Evolutionary conservation across 2,113 vertebrate species (phyloP), one percentile per base, ranked within the genome.

Genomic region (Silurus meridionalis): DNA sequence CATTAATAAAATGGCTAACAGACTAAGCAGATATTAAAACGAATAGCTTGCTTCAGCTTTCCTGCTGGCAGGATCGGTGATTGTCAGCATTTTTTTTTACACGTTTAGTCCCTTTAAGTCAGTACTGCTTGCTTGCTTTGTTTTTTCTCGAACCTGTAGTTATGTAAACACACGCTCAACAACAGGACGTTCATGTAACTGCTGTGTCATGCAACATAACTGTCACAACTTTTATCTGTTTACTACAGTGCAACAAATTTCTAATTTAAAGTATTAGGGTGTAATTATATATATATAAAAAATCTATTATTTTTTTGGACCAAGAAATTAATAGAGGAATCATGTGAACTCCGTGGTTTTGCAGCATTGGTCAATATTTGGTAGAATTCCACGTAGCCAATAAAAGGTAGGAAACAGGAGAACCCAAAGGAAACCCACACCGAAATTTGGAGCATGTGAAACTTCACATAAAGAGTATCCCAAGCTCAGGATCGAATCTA

Each of bases 151-250:
- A 23, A 74, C 8, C 21, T 19, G 3, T 15, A 23, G 19, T 77
- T 23, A 50, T 84, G 13, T 74, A 61, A 50, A 74, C 37, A 50
- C 55, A 46, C 78, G 19, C 4, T 83, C 17, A n/a, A 3, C 11
- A 61, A 6, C 55, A 50, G 21, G 83, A 46, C 0, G 28, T 75
- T 48, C 21, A 55, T 84, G 71, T 52, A 75, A 25, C 52, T 52
- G 57, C 83, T 74, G 83, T 61, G 71, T 75, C 69, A 19, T 8
- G 23, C 19, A n/a, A 83, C 46, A 60, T n/a, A 60, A 48, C 21
- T n/a, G 17, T n/a, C 4, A 19, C 6, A 10, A n/a, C 5, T 46
- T 74, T 61, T 6, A 83, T 8, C n/a, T 25, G 14, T 21, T 5
- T 19, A 19, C 6, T 67, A 19, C 82, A 46, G 17, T 48, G 37